These are phyloP conservation scores for Oryzias sinensis DNA, from an alignment of 2,797 vertebrate genomes.

Conservation along the genomic window DNA sequence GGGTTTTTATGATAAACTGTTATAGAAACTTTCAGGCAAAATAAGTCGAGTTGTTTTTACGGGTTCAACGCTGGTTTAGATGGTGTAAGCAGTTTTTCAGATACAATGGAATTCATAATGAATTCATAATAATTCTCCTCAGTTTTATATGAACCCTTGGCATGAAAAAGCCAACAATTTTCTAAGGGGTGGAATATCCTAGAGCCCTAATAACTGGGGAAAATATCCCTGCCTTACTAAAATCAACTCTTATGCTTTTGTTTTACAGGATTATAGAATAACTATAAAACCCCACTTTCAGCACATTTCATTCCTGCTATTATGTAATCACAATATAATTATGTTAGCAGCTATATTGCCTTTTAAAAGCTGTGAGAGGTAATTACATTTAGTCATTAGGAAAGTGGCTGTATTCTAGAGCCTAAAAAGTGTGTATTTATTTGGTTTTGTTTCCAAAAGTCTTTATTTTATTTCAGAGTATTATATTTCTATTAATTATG, in stretches of 20 bases:
- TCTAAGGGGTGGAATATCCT: too few relatives aligned
- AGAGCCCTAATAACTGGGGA: too few relatives aligned
- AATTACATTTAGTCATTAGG: slow-evolving; percentile 11
- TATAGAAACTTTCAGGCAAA: too few relatives aligned
- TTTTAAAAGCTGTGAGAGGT: neutral
- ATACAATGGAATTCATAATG: too few relatives aligned
- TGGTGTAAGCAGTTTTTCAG: too few relatives aligned
- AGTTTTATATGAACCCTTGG: too few relatives aligned
- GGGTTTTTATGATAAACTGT: too few relatives aligned
- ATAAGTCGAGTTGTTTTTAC: too few relatives aligned
- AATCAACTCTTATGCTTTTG: neutral
- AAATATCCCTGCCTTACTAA: too few relatives aligned
- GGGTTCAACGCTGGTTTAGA: too few relatives aligned
- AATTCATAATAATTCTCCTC: too few relatives aligned
- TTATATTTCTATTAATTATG: slow-evolving; percentile 35
- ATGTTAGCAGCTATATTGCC: neutral
- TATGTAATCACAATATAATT: slow-evolving; percentile 10
- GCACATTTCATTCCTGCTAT: slow-evolving; percentile 5
- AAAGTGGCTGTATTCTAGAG: slow-evolving; percentile 13
- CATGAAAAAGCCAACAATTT: too few relatives aligned
- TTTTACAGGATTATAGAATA: slow-evolving; percentile 10
- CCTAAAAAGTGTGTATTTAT: slow-evolving; percentile 30
- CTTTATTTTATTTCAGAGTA: slow-evolving; percentile 32
- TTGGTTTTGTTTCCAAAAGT: neutral
- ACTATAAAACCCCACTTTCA: slow-evolving; percentile 2